These are phyloP conservation scores for Lysiphlebus fabarum DNA, from an alignment of 1,140 invertebrate species.

Conservation along the genomic window DNA sequence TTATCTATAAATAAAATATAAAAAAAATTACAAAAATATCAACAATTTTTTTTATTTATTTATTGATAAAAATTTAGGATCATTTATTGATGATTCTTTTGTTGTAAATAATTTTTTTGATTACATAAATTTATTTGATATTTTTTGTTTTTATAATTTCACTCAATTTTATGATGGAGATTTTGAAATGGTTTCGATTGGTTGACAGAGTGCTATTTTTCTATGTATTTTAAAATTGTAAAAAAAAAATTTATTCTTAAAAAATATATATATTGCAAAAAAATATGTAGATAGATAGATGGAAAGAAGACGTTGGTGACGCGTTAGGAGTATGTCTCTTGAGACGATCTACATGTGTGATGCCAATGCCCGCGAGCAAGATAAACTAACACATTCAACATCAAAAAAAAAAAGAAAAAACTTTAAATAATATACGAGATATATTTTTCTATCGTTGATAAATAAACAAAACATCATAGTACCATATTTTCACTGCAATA, in stretches of 20 bases:
- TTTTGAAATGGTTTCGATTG: conserved; percentile 3
- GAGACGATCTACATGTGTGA: conserved; percentile 32
- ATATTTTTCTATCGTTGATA: conserved; percentile 44
- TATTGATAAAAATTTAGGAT: too few relatives aligned
- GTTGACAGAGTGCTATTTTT: not conserved
- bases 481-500: conserved; percentile 21
- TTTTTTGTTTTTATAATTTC: too few relatives aligned
- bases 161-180: conserved; percentile 1
- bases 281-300: conserved; percentile 47
- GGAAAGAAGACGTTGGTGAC: conserved; percentile 41
- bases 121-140: too few relatives aligned
- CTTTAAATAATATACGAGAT: conserved; percentile 44
- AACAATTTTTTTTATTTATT: too few relatives aligned
- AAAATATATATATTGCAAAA: conserved; percentile 15
- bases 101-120: too few relatives aligned
- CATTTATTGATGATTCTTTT: too few relatives aligned
- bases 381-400: conserved; percentile 21
- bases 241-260: not conserved
- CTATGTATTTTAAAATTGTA: not conserved
- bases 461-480: conserved; percentile 1
- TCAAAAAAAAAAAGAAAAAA: not conserved
- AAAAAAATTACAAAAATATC: too few relatives aligned
- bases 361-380: conserved; percentile 25
- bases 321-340: conserved; percentile 37
- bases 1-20: too few relatives aligned